Evolutionary conservation across 2,888 invertebrate species (phyloP).

Genomic region (Pristionchus arcanus): DNA sequence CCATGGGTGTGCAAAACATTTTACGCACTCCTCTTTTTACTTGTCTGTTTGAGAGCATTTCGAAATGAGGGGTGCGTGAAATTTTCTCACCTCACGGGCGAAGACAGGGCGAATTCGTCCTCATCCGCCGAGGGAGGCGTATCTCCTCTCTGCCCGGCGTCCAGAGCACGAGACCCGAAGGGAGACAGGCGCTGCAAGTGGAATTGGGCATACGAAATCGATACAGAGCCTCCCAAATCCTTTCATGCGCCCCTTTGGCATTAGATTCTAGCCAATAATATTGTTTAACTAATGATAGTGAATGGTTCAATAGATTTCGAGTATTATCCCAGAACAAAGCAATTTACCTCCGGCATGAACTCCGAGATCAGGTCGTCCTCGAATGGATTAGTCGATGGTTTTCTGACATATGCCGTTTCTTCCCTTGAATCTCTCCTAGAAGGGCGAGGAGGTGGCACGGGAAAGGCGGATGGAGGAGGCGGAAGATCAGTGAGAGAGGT

Average conservation of each 20-base stretch:
- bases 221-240: no score
- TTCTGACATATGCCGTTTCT: not conserved
- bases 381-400: conserved; percentile 26
- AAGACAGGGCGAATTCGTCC: conserved; percentile 8
- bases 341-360: conserved; percentile 43
- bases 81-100: conserved; percentile 16
- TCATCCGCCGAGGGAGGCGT: conserved; percentile 13
- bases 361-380: conserved; percentile 47
- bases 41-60: no score
- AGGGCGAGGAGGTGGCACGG: conserved; percentile 1
- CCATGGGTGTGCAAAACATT: no score
- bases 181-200: conserved; percentile 29
- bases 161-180: not conserved
- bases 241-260: no score
- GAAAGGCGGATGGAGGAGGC: not conserved
- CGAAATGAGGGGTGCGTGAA: not conserved
- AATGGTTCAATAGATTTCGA: no score
- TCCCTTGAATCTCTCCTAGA: not conserved
- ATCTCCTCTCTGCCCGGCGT: not conserved
- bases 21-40: no score
- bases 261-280: no score
- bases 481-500: not conserved
- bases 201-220: no score
- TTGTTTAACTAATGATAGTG: no score
- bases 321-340: no score